Conservation (phyloP, 2,113 vertebrate genomes). For the Rhinogobius similis region DNA sequence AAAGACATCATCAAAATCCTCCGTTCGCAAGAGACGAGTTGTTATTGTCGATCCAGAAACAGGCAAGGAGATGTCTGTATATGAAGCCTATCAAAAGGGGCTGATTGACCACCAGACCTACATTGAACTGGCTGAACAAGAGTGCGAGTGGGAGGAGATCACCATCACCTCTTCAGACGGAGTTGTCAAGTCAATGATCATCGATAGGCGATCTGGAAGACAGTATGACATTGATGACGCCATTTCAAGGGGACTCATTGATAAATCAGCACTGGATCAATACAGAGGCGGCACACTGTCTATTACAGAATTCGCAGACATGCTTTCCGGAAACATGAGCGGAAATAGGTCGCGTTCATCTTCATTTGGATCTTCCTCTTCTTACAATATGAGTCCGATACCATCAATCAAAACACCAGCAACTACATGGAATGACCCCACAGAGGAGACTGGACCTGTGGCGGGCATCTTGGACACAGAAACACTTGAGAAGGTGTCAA, state of each 20-base stretch:
- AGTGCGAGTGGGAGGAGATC: slow-evolving; percentile 99
- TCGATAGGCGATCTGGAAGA: slow-evolving; percentile 91
- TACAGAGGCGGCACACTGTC: slow-evolving; percentile 92
- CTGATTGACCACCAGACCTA: slow-evolving; percentile 99
- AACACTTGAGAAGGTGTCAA: slow-evolving; percentile 94
- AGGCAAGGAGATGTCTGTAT: slow-evolving; percentile 97
- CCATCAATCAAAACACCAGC: slow-evolving; percentile 79
- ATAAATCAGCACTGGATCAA: slow-evolving; percentile 91
- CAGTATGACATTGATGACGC: slow-evolving; percentile 97
- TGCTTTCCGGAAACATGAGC: slow-evolving; percentile 90
- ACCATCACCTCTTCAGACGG: slow-evolving; percentile 94
- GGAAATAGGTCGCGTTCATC: slow-evolving; percentile 92
- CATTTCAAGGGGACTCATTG: slow-evolving; percentile 87
- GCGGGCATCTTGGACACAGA: slow-evolving; percentile 96
- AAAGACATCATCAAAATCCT: slow-evolving; percentile 97
- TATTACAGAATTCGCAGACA: slow-evolving; percentile 97
- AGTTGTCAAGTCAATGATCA: slow-evolving; percentile 95
- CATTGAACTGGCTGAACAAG: slow-evolving; percentile 92
- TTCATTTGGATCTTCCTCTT: slow-evolving; percentile 92
- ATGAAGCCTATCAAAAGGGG: slow-evolving; percentile 95
- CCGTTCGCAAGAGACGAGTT: slow-evolving; percentile 94
- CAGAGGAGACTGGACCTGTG: slow-evolving; percentile 90
- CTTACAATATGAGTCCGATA: slow-evolving; percentile 83
- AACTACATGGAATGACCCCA: slow-evolving; percentile 88
- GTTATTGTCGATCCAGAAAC: slow-evolving; percentile 97